Evolutionary conservation across 2,113 vertebrate genomes (phyloP), one percentile per base, ranked within the genome.

Genomic region (Callospermophilus lateralis): DNA sequence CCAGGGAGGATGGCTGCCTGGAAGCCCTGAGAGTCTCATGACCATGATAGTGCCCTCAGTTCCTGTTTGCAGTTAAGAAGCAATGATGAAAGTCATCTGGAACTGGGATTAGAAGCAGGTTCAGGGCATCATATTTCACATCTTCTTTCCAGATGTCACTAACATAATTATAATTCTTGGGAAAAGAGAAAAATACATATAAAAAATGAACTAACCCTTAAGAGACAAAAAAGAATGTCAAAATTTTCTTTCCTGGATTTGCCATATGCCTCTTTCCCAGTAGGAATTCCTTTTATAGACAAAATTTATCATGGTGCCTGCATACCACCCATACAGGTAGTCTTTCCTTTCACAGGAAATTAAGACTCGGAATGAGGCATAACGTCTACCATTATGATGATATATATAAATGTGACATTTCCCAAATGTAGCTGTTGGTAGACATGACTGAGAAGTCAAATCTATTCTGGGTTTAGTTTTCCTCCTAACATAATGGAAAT

Each of bases 361-460:
- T 37, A 73, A 92, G 65, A 88, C 79, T 83, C 32, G 32, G 68
- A 39, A 10, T 4, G 80, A 96, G 79, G 58, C 58, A 77, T 76
- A 87, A 76, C 55, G 72, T 79, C 63, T 78, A 73, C 77, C 26
- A 3, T 91, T 90, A 91, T 10, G 51, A 67, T 84, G 76, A 73
- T 94, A 89, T 93, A 94, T 96, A 95, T 90, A 95, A 93, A 95
- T 92, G 72, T 97, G 96, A 93, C 96, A 97, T 97, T 97, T 97
- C 72, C 87, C 73, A 93, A 92, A 94, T 48, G 53, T 80, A 90
- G 42, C 79, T 95, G 53, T 78, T 94, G 80, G 94, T 93, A 96
- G 97, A 97, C 80, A 91, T 87, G 84, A 97, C 97, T 97, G 95
- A 95, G 89, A 94, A 89, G 72, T 83, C 90, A 95, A 77, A 92